phyloP scores from a whole-genome alignment of 2,888 invertebrate species.

The Tetrapedia diversipes region DNA sequence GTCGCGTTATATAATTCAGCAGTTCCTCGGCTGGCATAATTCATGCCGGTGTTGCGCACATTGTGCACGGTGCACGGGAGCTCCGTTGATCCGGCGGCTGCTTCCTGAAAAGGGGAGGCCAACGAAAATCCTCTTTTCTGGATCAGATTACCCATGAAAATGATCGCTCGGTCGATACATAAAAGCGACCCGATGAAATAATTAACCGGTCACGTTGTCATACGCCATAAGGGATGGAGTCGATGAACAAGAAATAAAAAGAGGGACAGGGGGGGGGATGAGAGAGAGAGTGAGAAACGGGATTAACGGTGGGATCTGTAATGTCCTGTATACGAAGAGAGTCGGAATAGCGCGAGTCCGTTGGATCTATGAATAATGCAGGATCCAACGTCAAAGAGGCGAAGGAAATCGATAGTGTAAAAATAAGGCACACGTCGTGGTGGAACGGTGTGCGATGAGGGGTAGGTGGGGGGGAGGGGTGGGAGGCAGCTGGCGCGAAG shows the following conservation, averaged over 20 bases:
- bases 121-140: constrained; percentile 44
- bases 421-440: constrained; percentile 69
- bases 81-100: constrained; percentile 20
- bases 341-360: constrained; percentile 36
- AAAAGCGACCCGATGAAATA: constrained; percentile 43
- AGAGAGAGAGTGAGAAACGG: neutral
- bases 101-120: constrained; percentile 32
- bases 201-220: constrained; percentile 44
- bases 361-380: constrained; percentile 68
- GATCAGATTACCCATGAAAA: constrained; percentile 49
- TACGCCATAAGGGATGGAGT: no score
- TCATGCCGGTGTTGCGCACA: constrained; percentile 7
- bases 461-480: neutral
- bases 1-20: constrained; percentile 21
- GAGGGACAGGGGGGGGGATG: neutral
- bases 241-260: no score
- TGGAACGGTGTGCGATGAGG: constrained; percentile 25
- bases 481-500: constrained; percentile 43
- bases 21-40: constrained; percentile 4
- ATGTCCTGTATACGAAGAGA: constrained; percentile 52
- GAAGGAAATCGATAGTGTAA: constrained; percentile 70
- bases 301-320: constrained; percentile 42
- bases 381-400: constrained; percentile 64
- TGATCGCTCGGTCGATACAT: constrained; percentile 28
- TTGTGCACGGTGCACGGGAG: constrained; percentile 17